Base-by-base conservation (phyloP, 2,113 vertebrate species). In the Agelaius tricolor region DNA sequence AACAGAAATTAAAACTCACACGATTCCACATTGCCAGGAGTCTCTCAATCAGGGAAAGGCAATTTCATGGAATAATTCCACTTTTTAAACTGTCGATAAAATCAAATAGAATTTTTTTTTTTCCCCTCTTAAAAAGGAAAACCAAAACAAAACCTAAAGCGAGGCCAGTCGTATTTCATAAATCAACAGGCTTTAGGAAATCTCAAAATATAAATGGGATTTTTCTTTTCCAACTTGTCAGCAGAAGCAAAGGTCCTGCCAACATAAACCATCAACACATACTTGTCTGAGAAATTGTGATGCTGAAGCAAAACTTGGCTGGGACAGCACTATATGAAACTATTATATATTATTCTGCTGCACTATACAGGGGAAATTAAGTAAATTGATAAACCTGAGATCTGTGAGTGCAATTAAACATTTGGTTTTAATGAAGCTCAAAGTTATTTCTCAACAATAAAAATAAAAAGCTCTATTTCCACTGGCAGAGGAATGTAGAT, bases 221-320 rank as follows among this genome's bases (percentile, higher is more conserved):
- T 96, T 96, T 96, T 94, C 97, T 95, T 96, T 93, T 94, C 96
- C 96, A 97, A 11, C 73, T 94, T 97, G 96, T 96, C 96, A 96
- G 96, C 90, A 97, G 94, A 95, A 97, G 94, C 90, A 93, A 62
- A 94, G 62, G 81, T 92, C 71, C 80, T 93, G 96, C 96, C 97
- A 97, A 97, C 91, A 95, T 93, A 97, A 97, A 97, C 96, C 92
- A 94, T 94, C 96, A 95, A 90, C 62, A 69, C 93, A 94, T 94
- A 92, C 92, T 96, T 96, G 94, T 95, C 94, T 96, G 92, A 93
- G 92, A 92, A 97, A 96, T 57, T 89, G 92, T 90, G 93, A 96
- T 93, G 95, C 88, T 96, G 90, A 82, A 96, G 83, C 41, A 84
- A 90, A 96, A 87, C 80, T 97, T 96, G 96, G 94, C 94, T 78